These are phyloP conservation scores for Drosophila lacicola DNA, from an alignment of 2,888 invertebrate species.

Conservation along the genomic window DNA sequence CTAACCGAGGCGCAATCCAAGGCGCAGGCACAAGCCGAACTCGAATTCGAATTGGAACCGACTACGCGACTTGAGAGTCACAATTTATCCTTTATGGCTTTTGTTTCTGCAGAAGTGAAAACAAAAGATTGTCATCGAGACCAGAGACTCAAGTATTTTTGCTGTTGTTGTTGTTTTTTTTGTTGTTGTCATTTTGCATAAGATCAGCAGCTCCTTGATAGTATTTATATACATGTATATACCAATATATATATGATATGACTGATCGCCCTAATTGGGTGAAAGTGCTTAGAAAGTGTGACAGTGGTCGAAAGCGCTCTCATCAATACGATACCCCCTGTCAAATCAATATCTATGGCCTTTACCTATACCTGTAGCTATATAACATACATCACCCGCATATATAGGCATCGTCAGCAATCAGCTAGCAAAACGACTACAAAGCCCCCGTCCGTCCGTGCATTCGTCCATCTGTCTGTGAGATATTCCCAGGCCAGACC, in stretches of 20 bases:
- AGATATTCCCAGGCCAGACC: constrained; percentile 76
- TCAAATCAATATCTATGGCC: constrained; percentile 78
- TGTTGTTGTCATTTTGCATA: constrained; percentile 58
- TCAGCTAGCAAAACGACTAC: constrained; percentile 65
- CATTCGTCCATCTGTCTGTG: constrained; percentile 36
- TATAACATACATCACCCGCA: constrained; percentile 78
- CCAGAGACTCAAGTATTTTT: constrained; percentile 7
- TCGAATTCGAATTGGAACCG: constrained; percentile 11
- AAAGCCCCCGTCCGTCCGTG: constrained; percentile 27
- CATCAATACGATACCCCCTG: constrained; percentile 56
- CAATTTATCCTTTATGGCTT: constrained; percentile 80
- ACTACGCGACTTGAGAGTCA: constrained; percentile 46
- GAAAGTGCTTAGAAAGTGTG: constrained; percentile 80
- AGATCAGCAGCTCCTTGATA: constrained; percentile 53
- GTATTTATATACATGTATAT: constrained; percentile 15
- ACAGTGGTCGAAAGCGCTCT: constrained; percentile 51
- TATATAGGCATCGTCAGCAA: constrained; percentile 78
- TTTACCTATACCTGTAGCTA: constrained; percentile 69
- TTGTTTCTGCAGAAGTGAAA: constrained; percentile 83
- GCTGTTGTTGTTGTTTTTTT: neutral
- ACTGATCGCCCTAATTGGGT: constrained; percentile 73
- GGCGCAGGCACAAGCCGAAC: constrained; percentile 24
- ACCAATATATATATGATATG: constrained; percentile 28
- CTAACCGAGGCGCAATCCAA: constrained; percentile 49
- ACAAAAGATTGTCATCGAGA: constrained; percentile 83